Conservation (phyloP, 2,113 vertebrate genomes). For the Callocephalon fimbriatum region DNA sequence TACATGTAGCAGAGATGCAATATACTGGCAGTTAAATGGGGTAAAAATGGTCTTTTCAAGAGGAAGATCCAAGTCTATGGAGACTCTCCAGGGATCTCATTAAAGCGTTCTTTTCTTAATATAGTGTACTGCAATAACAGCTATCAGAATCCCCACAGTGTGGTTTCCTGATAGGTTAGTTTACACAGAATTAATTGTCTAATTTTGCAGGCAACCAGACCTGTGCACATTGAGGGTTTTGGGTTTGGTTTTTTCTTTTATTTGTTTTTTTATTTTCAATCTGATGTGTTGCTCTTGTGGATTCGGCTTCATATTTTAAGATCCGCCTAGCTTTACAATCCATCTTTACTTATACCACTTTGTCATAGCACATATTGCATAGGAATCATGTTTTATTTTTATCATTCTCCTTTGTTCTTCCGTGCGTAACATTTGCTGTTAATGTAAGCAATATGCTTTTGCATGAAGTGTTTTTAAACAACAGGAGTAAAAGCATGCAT, state of each 20-base stretch:
- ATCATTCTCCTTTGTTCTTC: neutral
- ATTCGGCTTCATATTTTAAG: neutral
- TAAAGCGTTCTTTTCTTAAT: constrained; percentile 69
- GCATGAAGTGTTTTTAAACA: neutral
- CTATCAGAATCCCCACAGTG: constrained; percentile 64
- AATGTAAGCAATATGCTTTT: neutral
- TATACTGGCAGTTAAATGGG: constrained; percentile 27
- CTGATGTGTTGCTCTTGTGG: neutral
- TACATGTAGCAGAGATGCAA: neutral
- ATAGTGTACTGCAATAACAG: constrained; percentile 44
- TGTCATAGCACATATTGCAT: neutral
- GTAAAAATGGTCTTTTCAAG: constrained; percentile 67
- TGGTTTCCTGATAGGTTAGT: constrained; percentile 70
- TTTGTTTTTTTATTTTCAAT: constrained; percentile 33
- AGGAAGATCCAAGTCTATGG: constrained; percentile 16
- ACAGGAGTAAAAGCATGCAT: neutral
- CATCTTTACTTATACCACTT: neutral
- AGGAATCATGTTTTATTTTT: neutral
- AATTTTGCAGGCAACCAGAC: constrained; percentile 65
- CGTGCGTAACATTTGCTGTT: neutral
- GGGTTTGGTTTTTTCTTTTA: neutral
- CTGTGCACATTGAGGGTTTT: constrained; percentile 25
- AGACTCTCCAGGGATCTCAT: constrained; percentile 77
- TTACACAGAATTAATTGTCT: constrained; percentile 79
- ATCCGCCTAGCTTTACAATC: neutral